phyloP scores from a whole-genome alignment of 1,140 invertebrate genomes.

The Pygmarrhopalites habei region DNA sequence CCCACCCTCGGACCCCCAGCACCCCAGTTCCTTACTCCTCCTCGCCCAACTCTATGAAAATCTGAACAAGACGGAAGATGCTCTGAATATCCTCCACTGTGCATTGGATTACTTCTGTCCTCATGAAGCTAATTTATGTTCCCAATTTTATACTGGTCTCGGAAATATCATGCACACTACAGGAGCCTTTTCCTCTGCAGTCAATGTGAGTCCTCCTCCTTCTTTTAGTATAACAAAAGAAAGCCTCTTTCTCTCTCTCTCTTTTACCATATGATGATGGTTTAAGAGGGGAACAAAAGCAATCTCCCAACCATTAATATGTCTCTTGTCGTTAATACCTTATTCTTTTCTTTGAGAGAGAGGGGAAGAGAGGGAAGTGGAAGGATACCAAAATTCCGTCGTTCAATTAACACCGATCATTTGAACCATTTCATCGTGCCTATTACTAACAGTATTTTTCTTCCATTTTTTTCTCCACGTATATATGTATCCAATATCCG shows the following conservation, averaged over 20 bases:
- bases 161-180: conserved; percentile 34
- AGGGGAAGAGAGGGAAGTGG: no score
- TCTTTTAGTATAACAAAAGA: no score
- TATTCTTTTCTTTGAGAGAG: neutral
- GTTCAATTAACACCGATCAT: conserved; percentile 5
- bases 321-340: conserved; percentile 2
- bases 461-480: no score
- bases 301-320: neutral
- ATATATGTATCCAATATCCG: no score
- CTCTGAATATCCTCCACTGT: conserved; percentile 26
- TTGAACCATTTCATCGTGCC: conserved; percentile 2
- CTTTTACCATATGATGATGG: neutral
- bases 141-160: conserved; percentile 28
- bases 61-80: conserved; percentile 28
- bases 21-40: conserved; percentile 22
- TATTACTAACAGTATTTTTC: conserved; percentile 10
- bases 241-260: neutral
- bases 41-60: conserved; percentile 26
- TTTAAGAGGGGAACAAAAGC: neutral
- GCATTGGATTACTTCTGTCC: conserved; percentile 30
- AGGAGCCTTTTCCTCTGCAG: conserved; percentile 26
- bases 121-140: conserved; percentile 24
- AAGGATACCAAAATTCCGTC: neutral
- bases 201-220: conserved; percentile 19
- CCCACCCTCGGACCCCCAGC: conserved; percentile 14